Evolutionary conservation across 1,140 invertebrate genomes (phyloP).

Genomic region (Batillaria attramentaria): DNA sequence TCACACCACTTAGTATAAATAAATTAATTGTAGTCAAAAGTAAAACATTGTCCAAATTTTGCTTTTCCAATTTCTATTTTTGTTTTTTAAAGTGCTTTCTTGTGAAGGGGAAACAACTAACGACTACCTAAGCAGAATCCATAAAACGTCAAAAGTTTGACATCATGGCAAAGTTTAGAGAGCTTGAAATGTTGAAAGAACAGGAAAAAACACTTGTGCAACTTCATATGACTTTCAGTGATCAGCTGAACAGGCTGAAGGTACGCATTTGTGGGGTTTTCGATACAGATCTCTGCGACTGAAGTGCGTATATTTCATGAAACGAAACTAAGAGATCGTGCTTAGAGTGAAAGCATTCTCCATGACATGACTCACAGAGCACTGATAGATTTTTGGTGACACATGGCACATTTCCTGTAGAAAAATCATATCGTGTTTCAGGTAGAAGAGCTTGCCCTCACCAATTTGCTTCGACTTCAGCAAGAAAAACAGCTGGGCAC

Average conservation of each 20-base stretch:
- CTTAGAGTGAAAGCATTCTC: background rate
- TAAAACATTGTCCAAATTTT: no score
- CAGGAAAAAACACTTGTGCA: slow-evolving; percentile 14
- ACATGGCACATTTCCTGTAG: no score
- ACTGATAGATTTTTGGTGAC: no score
- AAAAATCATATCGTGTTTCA: no score
- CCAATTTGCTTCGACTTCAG: slow-evolving; percentile 24
- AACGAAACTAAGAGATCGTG: background rate
- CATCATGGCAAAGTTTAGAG: slow-evolving; percentile 27
- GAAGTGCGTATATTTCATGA: no score
- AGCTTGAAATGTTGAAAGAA: slow-evolving; percentile 10
- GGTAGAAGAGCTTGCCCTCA: slow-evolving; percentile 29
- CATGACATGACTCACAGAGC: background rate
- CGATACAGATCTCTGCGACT: background rate
- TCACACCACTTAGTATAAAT: no score
- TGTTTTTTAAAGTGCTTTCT: no score
- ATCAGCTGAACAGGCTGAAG: slow-evolving; percentile 24
- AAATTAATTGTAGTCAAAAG: no score
- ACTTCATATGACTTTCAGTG: slow-evolving; percentile 25
- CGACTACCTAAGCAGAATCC: no score
- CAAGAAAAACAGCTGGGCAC: slow-evolving; percentile 21
- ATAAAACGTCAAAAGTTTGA: background rate
- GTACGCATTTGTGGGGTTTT: background rate
- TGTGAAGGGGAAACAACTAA: no score
- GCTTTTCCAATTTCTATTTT: no score